Evolutionary conservation across 2,113 vertebrate genomes (phyloP).

Genomic region (Glaucidium brasilianum): DNA sequence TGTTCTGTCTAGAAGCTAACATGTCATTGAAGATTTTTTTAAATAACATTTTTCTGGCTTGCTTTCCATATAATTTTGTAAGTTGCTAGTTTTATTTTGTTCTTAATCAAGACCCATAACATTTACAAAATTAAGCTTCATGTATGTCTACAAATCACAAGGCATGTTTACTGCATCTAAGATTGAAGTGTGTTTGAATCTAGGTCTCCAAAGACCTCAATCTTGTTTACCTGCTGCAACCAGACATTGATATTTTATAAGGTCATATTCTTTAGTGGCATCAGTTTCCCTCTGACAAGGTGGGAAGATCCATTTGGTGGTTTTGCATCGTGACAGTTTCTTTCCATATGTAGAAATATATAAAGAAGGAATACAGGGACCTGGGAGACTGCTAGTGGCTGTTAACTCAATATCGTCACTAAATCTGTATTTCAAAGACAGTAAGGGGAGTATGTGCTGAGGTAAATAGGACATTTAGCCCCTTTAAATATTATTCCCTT

Average conservation of each 20-base stretch:
- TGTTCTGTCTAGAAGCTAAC: background rate
- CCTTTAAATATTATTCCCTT: background rate
- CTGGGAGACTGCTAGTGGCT: background rate
- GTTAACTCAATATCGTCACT: background rate
- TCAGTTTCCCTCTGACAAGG: background rate
- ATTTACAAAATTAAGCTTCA: background rate
- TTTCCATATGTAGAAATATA: background rate
- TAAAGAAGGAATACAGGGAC: background rate
- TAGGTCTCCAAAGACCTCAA: background rate
- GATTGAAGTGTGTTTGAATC: background rate
- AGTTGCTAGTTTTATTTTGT: background rate
- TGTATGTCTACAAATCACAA: background rate
- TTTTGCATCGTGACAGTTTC: background rate
- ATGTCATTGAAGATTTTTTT: background rate
- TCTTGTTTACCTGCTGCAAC: background rate
- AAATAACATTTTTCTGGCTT: background rate
- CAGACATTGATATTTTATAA: background rate
- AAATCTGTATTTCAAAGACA: background rate
- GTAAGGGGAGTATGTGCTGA: background rate
- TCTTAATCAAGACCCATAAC: background rate
- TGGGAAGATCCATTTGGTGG: background rate
- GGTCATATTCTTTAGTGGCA: background rate
- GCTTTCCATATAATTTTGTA: background rate
- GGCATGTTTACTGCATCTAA: background rate
- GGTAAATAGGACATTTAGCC: background rate